phyloP scores from a whole-genome alignment of 2,888 invertebrate genomes.

The Caenorhabditis panamensis region DNA sequence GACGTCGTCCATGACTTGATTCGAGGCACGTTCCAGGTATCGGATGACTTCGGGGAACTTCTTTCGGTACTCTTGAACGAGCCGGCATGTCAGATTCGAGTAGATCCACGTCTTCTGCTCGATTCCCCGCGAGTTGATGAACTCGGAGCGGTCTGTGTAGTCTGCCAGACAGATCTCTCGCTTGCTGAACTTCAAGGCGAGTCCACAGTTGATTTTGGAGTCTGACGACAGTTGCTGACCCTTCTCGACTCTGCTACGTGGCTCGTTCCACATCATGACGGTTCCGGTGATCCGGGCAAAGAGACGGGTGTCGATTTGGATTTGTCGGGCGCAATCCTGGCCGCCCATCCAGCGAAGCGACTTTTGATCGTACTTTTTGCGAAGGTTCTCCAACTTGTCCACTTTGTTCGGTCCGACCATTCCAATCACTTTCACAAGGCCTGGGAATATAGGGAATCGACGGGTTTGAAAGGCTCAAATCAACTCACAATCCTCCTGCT shows the following conservation, averaged over 20 bases:
- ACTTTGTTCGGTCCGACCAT: conserved; percentile 23
- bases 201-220: conserved; percentile 87
- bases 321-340: conserved; percentile 83
- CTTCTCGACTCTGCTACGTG: conserved; percentile 67
- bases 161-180: conserved; percentile 85
- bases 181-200: conserved; percentile 93
- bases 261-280: conserved; percentile 85
- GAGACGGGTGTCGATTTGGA: conserved; percentile 84
- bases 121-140: conserved; percentile 60
- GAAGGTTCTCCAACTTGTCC: conserved; percentile 25
- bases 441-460: no score
- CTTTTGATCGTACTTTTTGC: conserved; percentile 52
- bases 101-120: conserved; percentile 61
- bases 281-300: conserved; percentile 92
- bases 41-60: conserved; percentile 88
- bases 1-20: conserved; percentile 83
- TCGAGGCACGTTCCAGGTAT: conserved; percentile 82
- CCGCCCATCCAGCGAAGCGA: conserved; percentile 61
- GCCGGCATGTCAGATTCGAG: conserved; percentile 65
- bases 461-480: no score
- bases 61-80: conserved; percentile 87
- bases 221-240: conserved; percentile 76
- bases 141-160: conserved; percentile 86
- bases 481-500: conserved; percentile 41
- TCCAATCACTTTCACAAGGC: conserved; percentile 59